These are phyloP conservation scores for Leptoclinus maculatus DNA, from an alignment of 2,797 vertebrate species.

Conservation along the genomic window DNA sequence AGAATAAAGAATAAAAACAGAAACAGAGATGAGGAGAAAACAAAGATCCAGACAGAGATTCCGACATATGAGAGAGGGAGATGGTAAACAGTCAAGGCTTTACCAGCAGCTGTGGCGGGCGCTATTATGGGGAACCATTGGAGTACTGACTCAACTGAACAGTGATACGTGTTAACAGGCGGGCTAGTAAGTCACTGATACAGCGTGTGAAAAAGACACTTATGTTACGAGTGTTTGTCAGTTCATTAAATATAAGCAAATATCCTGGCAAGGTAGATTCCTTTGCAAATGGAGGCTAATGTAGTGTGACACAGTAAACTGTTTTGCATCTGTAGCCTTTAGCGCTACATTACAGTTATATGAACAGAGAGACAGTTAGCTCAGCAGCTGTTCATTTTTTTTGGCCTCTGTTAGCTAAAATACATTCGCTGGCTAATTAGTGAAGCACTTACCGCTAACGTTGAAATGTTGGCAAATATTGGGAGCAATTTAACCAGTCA, in stretches of 20 bases:
- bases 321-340: slow-evolving; percentile 6
- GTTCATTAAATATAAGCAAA: slow-evolving; percentile 16
- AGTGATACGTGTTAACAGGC: background rate
- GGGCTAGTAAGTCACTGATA: background rate
- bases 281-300: slow-evolving; percentile 16
- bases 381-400: background rate
- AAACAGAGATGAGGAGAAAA: background rate
- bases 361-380: background rate
- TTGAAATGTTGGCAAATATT: background rate
- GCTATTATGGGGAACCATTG: background rate
- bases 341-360: background rate
- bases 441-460: background rate
- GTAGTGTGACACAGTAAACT: background rate
- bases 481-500: background rate
- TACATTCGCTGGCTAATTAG: background rate
- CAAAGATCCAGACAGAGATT: background rate
- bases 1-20: background rate
- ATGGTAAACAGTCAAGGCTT: background rate
- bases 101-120: background rate
- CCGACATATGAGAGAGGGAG: background rate
- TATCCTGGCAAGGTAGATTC: background rate
- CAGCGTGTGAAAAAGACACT: background rate
- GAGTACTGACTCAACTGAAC: background rate
- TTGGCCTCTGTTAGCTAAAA: background rate
- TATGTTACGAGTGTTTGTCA: background rate